Conservation (phyloP, 23 tunicate species). For the Trididemnum nubilum region DNA sequence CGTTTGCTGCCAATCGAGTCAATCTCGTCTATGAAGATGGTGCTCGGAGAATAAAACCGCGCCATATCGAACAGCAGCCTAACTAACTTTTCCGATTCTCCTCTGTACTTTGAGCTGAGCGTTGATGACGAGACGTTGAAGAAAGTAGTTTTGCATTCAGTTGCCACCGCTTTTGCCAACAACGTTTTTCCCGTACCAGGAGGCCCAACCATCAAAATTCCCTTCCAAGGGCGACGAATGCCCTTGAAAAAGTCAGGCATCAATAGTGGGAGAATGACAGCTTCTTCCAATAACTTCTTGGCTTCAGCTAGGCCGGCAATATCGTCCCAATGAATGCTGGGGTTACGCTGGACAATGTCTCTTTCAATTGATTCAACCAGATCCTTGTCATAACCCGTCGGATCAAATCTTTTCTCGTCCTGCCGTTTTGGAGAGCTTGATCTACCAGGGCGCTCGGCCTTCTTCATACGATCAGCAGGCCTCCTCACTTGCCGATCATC, state of each 20-base stretch:
- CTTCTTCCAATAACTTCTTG: conserved; percentile 89
- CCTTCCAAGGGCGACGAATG: conserved; percentile 97
- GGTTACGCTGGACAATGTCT: conserved; percentile 93
- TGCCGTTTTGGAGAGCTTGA: conserved; percentile 72
- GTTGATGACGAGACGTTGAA: conserved; percentile 97
- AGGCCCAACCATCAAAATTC: conserved; percentile 93
- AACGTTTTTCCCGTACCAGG: conserved; percentile 98
- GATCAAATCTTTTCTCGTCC: conserved; percentile 80
- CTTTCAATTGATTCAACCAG: conserved; percentile 87
- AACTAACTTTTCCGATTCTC: conserved; percentile 94
- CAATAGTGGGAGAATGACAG: conserved; percentile 86
- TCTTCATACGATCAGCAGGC: conserved; percentile 26
- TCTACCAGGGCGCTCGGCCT: conserved; percentile 40
- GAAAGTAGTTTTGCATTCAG: conserved; percentile 96
- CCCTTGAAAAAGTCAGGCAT: conserved; percentile 98
- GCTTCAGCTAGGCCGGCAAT: conserved; percentile 90
- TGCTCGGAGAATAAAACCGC: conserved; percentile 96
- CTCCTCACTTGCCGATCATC: conserved; percentile 45
- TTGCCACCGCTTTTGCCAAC: conserved; percentile 97
- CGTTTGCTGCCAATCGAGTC: conserved; percentile 98
- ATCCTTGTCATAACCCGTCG: conserved; percentile 94
- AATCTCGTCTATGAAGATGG: conserved; percentile 97
- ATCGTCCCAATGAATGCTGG: conserved; percentile 82
- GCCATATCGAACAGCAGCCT: conserved; percentile 95
- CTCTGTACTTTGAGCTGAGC: conserved; percentile 94